A percentile compares a stretch with the other conserved stretches of the same genome.
Evolutionary conservation across 1,140 invertebrate genomes (phyloP).

Genomic region (Tetragonula clypearis): DNA sequence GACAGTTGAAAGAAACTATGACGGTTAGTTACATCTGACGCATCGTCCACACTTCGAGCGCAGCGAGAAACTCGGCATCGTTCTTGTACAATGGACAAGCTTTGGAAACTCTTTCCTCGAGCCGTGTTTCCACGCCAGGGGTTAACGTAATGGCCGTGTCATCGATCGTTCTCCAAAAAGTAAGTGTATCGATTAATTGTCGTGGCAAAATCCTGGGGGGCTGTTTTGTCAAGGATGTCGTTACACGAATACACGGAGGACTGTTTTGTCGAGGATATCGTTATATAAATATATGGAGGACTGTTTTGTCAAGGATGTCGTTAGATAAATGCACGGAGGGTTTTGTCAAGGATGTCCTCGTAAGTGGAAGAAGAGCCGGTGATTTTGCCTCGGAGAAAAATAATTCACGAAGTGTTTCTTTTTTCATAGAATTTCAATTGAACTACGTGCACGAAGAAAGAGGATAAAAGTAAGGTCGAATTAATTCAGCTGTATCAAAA

Average conservation of each 20-base stretch:
- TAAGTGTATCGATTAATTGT: constrained; percentile 45
- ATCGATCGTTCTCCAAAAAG: constrained; percentile 16
- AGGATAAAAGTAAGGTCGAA: too few relatives aligned
- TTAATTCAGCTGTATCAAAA: too few relatives aligned
- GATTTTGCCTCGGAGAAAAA: too few relatives aligned
- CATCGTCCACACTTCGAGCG: neutral
- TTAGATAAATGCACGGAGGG: neutral
- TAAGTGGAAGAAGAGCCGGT: too few relatives aligned
- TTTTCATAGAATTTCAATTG: too few relatives aligned
- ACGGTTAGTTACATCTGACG: constrained; percentile 61
- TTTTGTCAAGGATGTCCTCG: too few relatives aligned
- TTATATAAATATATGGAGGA: too few relatives aligned
- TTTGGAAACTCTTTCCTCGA: constrained; percentile 19
- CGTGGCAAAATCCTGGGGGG: neutral
- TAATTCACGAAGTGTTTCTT: too few relatives aligned
- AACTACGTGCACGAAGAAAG: too few relatives aligned
- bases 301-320: neutral
- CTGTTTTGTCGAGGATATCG: too few relatives aligned
- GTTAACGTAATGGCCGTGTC: constrained; percentile 9
- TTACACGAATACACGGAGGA: neutral
- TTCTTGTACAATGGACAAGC: too few relatives aligned
- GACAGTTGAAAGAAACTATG: neutral
- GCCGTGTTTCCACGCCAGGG: neutral
- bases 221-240: neutral
- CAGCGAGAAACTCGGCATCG: too few relatives aligned